A percentile compares a stretch with the other conserved stretches of the same genome.
Conservation (phyloP, 2,797 vertebrate genomes). For the Poeciliopsis gracilis region DNA sequence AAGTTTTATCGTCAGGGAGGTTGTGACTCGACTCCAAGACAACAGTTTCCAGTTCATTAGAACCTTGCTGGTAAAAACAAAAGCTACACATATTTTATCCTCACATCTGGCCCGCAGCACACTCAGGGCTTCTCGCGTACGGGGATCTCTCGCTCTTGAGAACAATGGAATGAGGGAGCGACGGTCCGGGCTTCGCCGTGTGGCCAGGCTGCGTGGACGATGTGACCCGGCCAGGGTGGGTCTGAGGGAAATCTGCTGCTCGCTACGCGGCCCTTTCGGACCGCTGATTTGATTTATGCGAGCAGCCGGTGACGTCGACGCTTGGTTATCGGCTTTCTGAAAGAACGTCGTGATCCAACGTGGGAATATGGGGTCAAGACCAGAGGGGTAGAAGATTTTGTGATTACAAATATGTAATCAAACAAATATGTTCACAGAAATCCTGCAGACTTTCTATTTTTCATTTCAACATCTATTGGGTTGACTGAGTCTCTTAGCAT, state of each 20-base stretch:
- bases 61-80: conserved; percentile 22
- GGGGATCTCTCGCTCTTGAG: conserved; percentile 62
- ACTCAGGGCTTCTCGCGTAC: conserved; percentile 26
- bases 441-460: background rate
- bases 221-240: conserved; percentile 70
- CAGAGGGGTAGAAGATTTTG: too few species aligned
- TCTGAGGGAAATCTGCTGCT: conserved; percentile 58
- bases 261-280: conserved; percentile 21
- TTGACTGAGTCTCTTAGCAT: background rate
- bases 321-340: conserved; percentile 6
- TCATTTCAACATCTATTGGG: background rate
- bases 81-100: background rate
- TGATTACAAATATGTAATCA: too few species aligned
- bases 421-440: background rate
- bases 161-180: conserved; percentile 69
- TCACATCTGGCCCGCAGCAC: background rate
- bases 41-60: conserved; percentile 9
- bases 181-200: conserved; percentile 57
- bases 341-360: conserved; percentile 21
- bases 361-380: conserved; percentile 21
- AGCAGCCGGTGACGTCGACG: conserved; percentile 53
- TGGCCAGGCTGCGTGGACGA: conserved; percentile 49
- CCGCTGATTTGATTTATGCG: conserved; percentile 35
- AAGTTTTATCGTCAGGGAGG: background rate
- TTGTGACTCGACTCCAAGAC: conserved; percentile 10